Base-by-base conservation (phyloP, 2,888 invertebrate genomes). In the Drosophila subsilvestris region DNA sequence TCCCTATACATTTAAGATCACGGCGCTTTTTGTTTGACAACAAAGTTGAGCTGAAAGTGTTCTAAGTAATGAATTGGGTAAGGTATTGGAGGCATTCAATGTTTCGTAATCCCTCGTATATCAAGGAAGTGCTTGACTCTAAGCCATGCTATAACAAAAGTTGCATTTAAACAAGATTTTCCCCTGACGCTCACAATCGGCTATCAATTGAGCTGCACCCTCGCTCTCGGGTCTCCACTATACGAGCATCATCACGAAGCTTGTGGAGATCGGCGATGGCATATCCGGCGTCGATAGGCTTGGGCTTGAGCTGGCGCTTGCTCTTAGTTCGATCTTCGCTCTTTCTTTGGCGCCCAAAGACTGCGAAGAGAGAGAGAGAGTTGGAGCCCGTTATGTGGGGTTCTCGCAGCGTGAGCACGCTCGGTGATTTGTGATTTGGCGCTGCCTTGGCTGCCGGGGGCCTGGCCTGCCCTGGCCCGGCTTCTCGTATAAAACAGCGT, bases 401-500 rank as follows among this genome's bases (percentile, higher is more conserved):
- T 65, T 65, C 66, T 65, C 56, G 48, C 47, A 54, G 63, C 63
- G 43, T 43, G 63, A 22, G 25, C 25, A 48, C 37, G 66, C 55
- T 65, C 65, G 43, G 49, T 29, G 43, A 63, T 63, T 43, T 59
- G 63, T 53, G 63, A 65, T 65, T 65, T 62, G 63, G 62, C 54
- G 50, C 29, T 55, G 66, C 55, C 45, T 58, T 32, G 51, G 56
- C 48, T 49, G 59, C 49, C 22, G 49, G 51, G 27, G 27, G 54
- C 76, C n/a, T 27, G 27, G n/a, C n/a, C n/a, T n/a, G n/a, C n/a
- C 9, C 27, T 37, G 37, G 37, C 37, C n/a, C n/a, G n/a, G n/a
- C n/a, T n/a, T 37, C 14, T 37, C 32, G 78, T 89, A 90, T 90
- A 90, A 89, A 90, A 89, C 70, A 75, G 70, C 67, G 69, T 63